phyloP scores from a whole-genome alignment of 2,113 vertebrate genomes.

The Platysteira castanea region DNA sequence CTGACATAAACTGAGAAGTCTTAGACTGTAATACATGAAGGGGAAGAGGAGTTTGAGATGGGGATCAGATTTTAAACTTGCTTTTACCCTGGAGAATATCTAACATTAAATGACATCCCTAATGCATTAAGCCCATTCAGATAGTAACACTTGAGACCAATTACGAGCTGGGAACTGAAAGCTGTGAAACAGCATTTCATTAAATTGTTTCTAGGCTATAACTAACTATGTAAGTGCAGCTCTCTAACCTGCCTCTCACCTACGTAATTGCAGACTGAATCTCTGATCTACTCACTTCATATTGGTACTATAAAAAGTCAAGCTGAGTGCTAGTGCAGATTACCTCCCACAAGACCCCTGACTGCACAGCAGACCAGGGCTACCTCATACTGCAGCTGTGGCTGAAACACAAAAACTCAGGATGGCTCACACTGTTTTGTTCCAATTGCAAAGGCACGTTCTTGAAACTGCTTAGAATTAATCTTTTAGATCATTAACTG shows the following conservation, averaged over 20 bases:
- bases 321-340: not conserved
- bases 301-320: not conserved
- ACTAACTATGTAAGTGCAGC: not conserved
- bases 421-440: not conserved
- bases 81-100: not conserved
- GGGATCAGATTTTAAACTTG: not conserved
- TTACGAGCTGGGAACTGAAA: not conserved
- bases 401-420: not conserved
- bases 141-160: not conserved
- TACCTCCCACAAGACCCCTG: not conserved
- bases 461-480: not conserved
- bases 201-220: not conserved
- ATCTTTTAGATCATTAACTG: not conserved
- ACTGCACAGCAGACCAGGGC: not conserved
- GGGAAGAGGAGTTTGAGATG: not conserved
- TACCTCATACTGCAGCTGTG: no score
- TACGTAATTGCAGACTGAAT: not conserved
- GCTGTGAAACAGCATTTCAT: slow-evolving; percentile 25
- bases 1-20: not conserved
- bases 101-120: not conserved
- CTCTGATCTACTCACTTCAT: not conserved
- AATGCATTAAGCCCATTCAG: not conserved
- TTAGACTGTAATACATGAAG: not conserved
- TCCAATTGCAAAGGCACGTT: not conserved
- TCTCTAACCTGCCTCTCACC: not conserved